Base-by-base conservation (phyloP, 2,888 invertebrate species). In the Plusia festucae region DNA sequence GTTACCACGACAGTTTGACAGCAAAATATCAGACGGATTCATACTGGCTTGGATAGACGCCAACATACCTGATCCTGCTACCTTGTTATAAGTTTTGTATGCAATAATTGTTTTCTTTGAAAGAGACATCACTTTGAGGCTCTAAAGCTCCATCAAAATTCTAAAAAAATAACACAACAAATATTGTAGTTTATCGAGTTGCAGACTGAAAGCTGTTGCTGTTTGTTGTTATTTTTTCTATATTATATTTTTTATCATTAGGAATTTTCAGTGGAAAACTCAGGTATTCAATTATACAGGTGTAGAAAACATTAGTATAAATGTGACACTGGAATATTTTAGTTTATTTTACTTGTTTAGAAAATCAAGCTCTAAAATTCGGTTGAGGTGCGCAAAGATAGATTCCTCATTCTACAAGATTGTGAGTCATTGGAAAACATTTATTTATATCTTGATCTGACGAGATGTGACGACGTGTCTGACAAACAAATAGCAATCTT, bases 391-490 rank as follows among this genome's bases (percentile, higher is more conserved):
- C 6, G 11, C n/a, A 46, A 44, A 56, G 6, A 16, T 64, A 49
- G 13, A 59, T 46, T 46, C 52, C 44, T 2, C 18, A 53, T 60
- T 61, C 22, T 55, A 40, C 40, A 40, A 53, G n/a, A 49, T 30
- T 34, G 49, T 62, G 65, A 65, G 11, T 69, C 56, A 63, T 53
- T 55, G 51, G 11, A 53, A 44, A 63, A 18, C 52, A 24, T 44
- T 15, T 77, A 76, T 77, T 71, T 66, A 66, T 74, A 74, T 57
- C 61, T 32, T 22, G 63, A 68, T 61, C 53, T 11, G 44, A 46
- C 60, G 46, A 53, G 57, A 67, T 70, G n/a, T n/a, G n/a, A n/a
- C 27, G 62, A 60, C 52, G 61, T 53, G 49, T 63, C 24, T 63
- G 9, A 27, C 11, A 52, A 68, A 55, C 27, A 57, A 57, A 65